phyloP scores from a whole-genome alignment of 2,888 invertebrate species.

The Bibio marci region DNA sequence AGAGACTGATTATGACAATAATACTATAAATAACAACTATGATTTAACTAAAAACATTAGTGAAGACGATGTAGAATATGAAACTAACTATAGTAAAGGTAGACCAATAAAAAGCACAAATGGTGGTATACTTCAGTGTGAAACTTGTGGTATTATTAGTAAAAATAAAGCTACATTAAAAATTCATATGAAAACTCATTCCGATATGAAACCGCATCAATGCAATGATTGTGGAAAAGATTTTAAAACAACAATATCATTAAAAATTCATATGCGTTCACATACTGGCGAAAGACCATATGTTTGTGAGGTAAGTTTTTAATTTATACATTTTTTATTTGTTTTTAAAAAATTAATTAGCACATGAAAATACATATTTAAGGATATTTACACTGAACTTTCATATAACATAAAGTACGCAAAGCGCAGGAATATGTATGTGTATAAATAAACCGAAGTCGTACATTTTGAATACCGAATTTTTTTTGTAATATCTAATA shows the following conservation, averaged over 20 bases:
- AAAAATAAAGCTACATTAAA: conserved; percentile 7
- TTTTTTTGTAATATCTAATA: too few relatives aligned
- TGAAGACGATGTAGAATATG: background rate
- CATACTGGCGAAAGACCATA: conserved; percentile 13
- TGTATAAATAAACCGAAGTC: too few relatives aligned
- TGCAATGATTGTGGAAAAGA: conserved; percentile 9
- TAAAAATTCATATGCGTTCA: conserved; percentile 10
- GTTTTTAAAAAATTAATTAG: too few relatives aligned
- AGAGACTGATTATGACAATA: too few relatives aligned
- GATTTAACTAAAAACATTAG: too few relatives aligned
- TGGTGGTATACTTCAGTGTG: conserved; percentile 8
- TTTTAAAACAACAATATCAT: conserved; percentile 8
- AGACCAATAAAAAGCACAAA: background rate
- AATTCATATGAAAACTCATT: conserved; percentile 9
- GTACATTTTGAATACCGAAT: too few relatives aligned
- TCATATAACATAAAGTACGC: too few relatives aligned
- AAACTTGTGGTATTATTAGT: conserved; percentile 9
- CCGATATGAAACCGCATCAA: conserved; percentile 7
- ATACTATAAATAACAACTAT: too few relatives aligned
- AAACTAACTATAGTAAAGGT: background rate
- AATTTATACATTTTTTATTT: too few relatives aligned
- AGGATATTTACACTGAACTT: too few relatives aligned
- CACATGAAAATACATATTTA: too few relatives aligned
- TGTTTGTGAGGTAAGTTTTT: conserved; percentile 9
- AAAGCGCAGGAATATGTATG: too few relatives aligned